These are phyloP conservation scores for Thecocarcelia acutangulata DNA, from an alignment of 2,888 invertebrate genomes.

Conservation along the genomic window DNA sequence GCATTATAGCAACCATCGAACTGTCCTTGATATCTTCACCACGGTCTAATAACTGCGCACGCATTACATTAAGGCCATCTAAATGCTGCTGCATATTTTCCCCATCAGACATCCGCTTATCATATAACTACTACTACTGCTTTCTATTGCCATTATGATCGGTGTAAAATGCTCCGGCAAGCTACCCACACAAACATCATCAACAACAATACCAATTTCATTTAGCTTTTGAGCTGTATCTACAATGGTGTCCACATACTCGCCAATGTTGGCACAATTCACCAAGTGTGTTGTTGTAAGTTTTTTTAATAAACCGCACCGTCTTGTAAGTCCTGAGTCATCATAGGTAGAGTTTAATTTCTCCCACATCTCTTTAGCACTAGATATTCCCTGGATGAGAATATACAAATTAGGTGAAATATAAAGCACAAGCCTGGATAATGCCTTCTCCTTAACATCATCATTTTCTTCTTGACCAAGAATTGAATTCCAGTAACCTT, in stretches of 20 bases:
- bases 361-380: constrained; percentile 34
- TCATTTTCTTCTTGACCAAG: background rate
- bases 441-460: constrained; percentile 15
- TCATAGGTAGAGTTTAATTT: constrained; percentile 41
- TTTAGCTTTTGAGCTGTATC: background rate
- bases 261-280: background rate
- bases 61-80: no score
- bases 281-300: background rate
- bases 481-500: constrained; percentile 51
- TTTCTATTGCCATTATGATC: background rate
- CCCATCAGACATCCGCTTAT: no score
- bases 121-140: background rate
- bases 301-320: background rate
- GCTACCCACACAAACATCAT: background rate
- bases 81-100: no score
- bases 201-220: background rate
- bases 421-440: constrained; percentile 40
- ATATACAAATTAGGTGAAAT: constrained; percentile 29
- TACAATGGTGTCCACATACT: background rate
- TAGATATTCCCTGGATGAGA: constrained; percentile 35
- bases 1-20: no score
- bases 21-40: no score
- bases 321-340: constrained; percentile 43
- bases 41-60: no score
- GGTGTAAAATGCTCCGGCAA: background rate